Base-by-base conservation (phyloP, 2,797 vertebrate species). In the Diplodus puntazzo region DNA sequence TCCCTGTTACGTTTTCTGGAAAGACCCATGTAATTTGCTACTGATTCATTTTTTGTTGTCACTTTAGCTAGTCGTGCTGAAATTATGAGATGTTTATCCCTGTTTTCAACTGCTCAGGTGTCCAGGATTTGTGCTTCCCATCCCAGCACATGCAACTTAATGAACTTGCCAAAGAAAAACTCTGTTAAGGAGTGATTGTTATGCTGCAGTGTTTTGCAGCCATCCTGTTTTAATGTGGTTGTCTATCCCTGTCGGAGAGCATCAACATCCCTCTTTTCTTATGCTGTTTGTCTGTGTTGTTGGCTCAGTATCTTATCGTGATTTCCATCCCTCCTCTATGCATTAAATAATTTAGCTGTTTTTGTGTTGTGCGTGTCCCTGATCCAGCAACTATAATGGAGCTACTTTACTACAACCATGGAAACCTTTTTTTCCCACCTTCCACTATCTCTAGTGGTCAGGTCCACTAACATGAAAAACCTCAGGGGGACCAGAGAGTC, bases 271-370 rank as follows among this genome's bases (percentile, higher is more conserved):
- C 30, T 61, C 17, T 62, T 64, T 50, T 69, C 60, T 75, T 52
- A 30, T 18, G 21, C 60, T 60, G 52, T 73, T 55, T 72, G 57
- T 66, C 50, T 75, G 57, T 53, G 61, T 65, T 53, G 58, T 39
- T 23, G 53, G 5, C 61, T 5, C 25, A 21, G 18, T 60, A 42
- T 69, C 42, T 78, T 25, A 67, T 34, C 57, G 27, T 49, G 55
- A 63, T 74, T 85, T 78, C 30, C 62, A 52, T 14, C 65, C 34
- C 12, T 69, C 42, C 25, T 75, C 49, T 65, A 16, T 50, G 55
- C 68, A 21, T 55, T 82, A 70, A 86, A 82, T 85, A 62, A 83
- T 80, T 77, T 55, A 77, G 62, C 23, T 63, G 50, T 42, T 81
- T 76, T 43, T 74, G 61, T 76, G 49, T 45, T 63, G 14, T 60